phyloP scores from a whole-genome alignment of 1,140 invertebrate genomes.

The Drosophila pectinifera region DNA sequence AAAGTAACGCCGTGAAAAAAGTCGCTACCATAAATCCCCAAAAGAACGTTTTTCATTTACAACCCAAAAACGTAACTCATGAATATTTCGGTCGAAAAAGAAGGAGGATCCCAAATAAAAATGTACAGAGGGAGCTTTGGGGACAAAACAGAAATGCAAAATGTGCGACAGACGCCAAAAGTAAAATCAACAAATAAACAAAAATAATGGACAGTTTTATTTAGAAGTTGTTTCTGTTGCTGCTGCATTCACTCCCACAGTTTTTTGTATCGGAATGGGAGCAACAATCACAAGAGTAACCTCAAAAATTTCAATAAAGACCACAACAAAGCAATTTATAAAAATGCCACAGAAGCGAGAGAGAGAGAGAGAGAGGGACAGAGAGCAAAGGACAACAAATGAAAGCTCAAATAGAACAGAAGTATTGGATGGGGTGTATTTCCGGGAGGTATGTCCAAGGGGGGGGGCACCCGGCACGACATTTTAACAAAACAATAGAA shows the following conservation, averaged over 20 bases:
- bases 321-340: slow-evolving; percentile 83
- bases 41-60: slow-evolving; percentile 75
- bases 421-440: slow-evolving; percentile 42
- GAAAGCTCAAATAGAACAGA: slow-evolving; percentile 62
- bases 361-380: slow-evolving; percentile 1
- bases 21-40: slow-evolving; percentile 65
- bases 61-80: slow-evolving; percentile 75
- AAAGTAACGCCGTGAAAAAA: slow-evolving; percentile 48
- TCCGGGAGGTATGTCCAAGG: neutral
- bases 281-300: slow-evolving; percentile 80
- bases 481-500: slow-evolving; percentile 84
- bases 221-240: slow-evolving; percentile 34
- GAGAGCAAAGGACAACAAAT: slow-evolving; percentile 35
- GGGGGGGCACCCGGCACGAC: slow-evolving; percentile 56
- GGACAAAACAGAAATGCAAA: slow-evolving; percentile 63
- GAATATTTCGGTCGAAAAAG: slow-evolving; percentile 68
- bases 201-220: slow-evolving; percentile 73
- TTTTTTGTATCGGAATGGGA: slow-evolving; percentile 34
- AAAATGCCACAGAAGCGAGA: slow-evolving; percentile 64
- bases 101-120: slow-evolving; percentile 20
- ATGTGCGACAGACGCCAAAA: slow-evolving; percentile 62
- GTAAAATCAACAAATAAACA: slow-evolving; percentile 75
- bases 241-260: slow-evolving; percentile 2
- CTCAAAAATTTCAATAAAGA: slow-evolving; percentile 83
- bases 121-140: slow-evolving; percentile 2